Percentiles rank a stretch among this genome's conserved stretches.
Evolutionary conservation across 2,797 vertebrate genomes (phyloP).

Genomic region (Lepilemur septentrionalis): DNA sequence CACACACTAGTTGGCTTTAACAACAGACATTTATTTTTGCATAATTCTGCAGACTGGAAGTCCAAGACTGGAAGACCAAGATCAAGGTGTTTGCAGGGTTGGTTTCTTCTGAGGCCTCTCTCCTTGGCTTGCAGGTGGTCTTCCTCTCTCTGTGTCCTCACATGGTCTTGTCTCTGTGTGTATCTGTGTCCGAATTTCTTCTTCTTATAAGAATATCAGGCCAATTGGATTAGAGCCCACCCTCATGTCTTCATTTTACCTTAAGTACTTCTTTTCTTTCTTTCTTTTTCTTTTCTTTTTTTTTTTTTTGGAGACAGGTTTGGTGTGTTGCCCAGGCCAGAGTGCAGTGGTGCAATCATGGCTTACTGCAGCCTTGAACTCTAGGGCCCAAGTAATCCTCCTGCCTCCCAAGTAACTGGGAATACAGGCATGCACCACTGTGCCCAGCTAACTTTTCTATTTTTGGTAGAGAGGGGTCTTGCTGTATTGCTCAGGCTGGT

Average conservation of each 20-base stretch:
- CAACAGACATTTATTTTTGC: not conserved
- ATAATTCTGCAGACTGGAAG: not conserved
- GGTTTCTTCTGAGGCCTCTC: not conserved
- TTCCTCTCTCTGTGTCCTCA: not conserved
- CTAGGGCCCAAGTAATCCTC: not conserved
- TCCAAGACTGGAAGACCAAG: not conserved
- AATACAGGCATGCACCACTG: not conserved
- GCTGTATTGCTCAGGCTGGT: not conserved
- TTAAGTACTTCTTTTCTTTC: not conserved
- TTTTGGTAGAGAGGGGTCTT: not conserved
- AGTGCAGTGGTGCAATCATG: not conserved
- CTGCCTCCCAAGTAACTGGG: not conserved
- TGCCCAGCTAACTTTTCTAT: not conserved
- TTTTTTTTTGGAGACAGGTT: not conserved
- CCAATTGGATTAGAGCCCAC: not conserved
- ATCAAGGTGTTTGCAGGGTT: not conserved
- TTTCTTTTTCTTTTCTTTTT: no score
- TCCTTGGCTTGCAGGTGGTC: fast-evolving
- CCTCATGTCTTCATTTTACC: not conserved
- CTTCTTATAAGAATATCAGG: not conserved
- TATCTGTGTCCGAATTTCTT: not conserved
- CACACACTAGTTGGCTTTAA: not conserved
- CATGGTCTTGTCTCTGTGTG: fast-evolving
- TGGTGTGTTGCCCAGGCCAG: not conserved
- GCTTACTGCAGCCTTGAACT: not conserved